A percentile compares a stretch with the other conserved stretches of the same genome.
These are phyloP conservation scores for Tauraco erythrolophus DNA, from an alignment of 2,113 vertebrate genomes.

Conservation along the genomic window DNA sequence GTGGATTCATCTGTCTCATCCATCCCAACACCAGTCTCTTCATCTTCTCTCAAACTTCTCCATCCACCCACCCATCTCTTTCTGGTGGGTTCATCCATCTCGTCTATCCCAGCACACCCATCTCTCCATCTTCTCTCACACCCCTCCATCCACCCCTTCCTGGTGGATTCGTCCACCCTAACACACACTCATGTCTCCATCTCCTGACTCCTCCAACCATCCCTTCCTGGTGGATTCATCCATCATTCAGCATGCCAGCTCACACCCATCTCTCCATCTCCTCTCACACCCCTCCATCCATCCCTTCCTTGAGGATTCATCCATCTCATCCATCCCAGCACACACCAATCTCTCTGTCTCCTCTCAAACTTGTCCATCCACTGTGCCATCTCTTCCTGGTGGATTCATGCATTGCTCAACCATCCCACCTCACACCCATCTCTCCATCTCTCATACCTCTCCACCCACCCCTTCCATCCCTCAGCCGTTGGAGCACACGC, in stretches of 20 bases:
- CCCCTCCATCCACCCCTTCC: neutral
- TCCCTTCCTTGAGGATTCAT: neutral
- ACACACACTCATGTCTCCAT: neutral
- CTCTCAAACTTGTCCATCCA: no score
- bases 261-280: neutral
- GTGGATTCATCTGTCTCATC: no score
- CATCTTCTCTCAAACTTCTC: no score
- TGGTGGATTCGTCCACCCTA: neutral
- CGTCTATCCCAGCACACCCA: no score
- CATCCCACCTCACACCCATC: neutral
- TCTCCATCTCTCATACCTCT: neutral
- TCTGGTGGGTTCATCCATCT: no score
- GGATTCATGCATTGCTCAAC: no score
- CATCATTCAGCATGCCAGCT: neutral
- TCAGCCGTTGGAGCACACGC: neutral
- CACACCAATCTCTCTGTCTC: no score
- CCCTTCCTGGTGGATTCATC: accelerated
- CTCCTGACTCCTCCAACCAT: neutral
- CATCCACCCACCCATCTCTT: no score
- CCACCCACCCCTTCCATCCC: neutral
- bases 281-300: neutral
- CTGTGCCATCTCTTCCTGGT: neutral
- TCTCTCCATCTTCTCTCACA: neutral
- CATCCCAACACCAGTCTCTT: no score
- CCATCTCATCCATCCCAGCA: neutral